phyloP scores from a whole-genome alignment of 2,113 vertebrate species.

The Bombycilla garrulus region DNA sequence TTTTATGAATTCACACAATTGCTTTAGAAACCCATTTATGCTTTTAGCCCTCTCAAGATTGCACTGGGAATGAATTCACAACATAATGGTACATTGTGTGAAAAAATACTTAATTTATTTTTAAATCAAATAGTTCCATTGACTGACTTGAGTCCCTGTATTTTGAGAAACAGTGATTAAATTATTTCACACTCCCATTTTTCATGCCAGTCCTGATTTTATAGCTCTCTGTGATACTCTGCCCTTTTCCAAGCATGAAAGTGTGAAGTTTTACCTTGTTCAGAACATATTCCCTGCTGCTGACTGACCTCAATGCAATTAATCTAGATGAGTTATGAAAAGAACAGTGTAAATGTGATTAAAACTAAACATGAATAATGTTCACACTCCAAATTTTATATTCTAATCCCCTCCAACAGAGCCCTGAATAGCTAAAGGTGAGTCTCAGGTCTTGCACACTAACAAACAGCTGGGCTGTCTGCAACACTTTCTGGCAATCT shows the following conservation, averaged over 20 bases:
- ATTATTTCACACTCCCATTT: not conserved
- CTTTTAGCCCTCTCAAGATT: not conserved
- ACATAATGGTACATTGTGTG: not conserved
- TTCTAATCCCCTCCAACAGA: not conserved
- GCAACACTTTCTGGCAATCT: not conserved
- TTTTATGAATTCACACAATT: not conserved
- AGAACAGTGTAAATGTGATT: not conserved
- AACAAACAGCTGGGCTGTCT: not conserved
- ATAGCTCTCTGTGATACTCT: not conserved
- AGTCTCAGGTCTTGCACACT: not conserved
- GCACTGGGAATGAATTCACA: not conserved
- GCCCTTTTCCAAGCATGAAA: not conserved
- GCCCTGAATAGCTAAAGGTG: not conserved
- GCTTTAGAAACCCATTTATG: not conserved
- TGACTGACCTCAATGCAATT: not conserved
- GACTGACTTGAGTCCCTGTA: not conserved
- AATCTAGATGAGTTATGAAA: not conserved
- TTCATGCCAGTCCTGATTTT: not conserved
- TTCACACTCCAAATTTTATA: not conserved
- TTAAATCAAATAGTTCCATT: not conserved
- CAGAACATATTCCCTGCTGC: not conserved
- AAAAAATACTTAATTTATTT: slow-evolving; percentile 3
- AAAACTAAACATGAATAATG: not conserved
- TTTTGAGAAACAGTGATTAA: slow-evolving; percentile 16
- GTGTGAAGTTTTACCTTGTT: not conserved